A percentile compares a stretch with the other conserved stretches of the same genome.
Conservation (phyloP, 2,888 invertebrate genomes). For the Agonopterix arenella region DNA sequence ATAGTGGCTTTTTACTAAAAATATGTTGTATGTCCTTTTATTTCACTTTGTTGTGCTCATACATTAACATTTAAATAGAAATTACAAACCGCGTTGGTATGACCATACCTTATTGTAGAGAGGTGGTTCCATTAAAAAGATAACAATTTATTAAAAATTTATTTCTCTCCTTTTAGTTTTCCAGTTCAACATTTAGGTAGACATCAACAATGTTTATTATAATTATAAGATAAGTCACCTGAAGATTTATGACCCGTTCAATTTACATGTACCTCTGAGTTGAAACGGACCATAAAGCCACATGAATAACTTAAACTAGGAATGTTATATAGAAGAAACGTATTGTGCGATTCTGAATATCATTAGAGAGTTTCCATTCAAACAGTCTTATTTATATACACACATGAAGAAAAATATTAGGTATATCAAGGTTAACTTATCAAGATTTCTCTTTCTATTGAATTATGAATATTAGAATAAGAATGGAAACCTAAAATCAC, state of each 20-base stretch:
- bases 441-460: not conserved
- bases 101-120: too few relatives aligned
- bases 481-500: not conserved
- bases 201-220: conserved; percentile 45
- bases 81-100: too few relatives aligned
- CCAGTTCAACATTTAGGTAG: conserved; percentile 44
- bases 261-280: too few relatives aligned
- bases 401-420: conserved; percentile 22
- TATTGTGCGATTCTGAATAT: conserved; percentile 58
- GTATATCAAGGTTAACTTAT: not conserved
- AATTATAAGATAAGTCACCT: conserved; percentile 9
- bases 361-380: conserved; percentile 36
- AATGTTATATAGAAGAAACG: conserved; percentile 42
- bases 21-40: too few relatives aligned
- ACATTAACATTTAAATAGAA: too few relatives aligned
- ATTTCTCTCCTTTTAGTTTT: conserved; percentile 37
- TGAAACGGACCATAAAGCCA: too few relatives aligned
- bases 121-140: not conserved
- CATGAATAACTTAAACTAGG: not conserved
- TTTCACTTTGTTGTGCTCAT: too few relatives aligned
- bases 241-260: too few relatives aligned
- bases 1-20: too few relatives aligned
- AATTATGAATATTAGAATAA: not conserved
- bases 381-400: conserved; percentile 51
- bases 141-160: conserved; percentile 34